A percentile compares a stretch with the other conserved stretches of the same genome.
Conservation (phyloP, 1,140 invertebrate genomes). For the Pseudomyrmex flavicornis region DNA sequence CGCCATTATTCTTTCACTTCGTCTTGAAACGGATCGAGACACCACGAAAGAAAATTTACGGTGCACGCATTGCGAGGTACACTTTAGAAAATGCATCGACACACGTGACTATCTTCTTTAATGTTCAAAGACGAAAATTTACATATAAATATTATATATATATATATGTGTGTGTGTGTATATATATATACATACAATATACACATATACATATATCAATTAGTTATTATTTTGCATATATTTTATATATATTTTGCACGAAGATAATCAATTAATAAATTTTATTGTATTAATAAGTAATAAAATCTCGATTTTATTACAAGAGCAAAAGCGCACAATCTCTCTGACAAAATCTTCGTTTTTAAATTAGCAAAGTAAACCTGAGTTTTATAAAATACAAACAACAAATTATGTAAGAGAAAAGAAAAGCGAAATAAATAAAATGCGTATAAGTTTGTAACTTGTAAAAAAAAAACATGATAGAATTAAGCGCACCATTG, state of each 20-base stretch:
- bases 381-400: neutral
- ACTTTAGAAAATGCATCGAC: constrained; percentile 29
- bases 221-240: too few relatives aligned
- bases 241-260: too few relatives aligned
- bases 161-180: too few relatives aligned
- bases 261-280: too few relatives aligned
- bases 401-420: too few relatives aligned
- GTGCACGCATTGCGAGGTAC: constrained; percentile 53
- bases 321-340: too few relatives aligned
- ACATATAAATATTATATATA: neutral
- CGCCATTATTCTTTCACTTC: constrained; percentile 68
- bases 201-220: neutral
- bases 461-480: neutral
- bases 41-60: constrained; percentile 63
- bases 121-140: neutral
- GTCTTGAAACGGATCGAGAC: constrained; percentile 22
- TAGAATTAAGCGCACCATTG: constrained; percentile 26
- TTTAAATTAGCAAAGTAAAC: neutral
- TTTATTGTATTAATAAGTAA: neutral
- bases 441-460: neutral
- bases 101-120: neutral
- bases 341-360: too few relatives aligned
- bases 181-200: too few relatives aligned
- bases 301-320: neutral
- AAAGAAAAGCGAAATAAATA: neutral